Evolutionary conservation across 2,113 vertebrate species (phyloP).

Genomic region (Periophthalmus modestus): DNA sequence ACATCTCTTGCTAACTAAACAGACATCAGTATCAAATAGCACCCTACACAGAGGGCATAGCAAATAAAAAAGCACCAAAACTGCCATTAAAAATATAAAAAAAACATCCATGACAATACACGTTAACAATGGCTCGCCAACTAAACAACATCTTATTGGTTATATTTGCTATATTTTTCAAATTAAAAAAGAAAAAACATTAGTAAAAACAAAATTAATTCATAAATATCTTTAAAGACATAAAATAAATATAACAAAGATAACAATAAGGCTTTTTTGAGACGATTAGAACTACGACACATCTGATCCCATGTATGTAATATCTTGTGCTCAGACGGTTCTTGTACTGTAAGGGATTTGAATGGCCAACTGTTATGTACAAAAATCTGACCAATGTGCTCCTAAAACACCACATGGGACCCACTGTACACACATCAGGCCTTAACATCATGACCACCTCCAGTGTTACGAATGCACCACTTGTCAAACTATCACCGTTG

Average conservation of each 20-base stretch:
- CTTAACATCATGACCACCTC: not conserved
- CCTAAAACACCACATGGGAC: slow-evolving; percentile 52
- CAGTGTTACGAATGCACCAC: not conserved
- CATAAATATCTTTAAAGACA: slow-evolving; percentile 68
- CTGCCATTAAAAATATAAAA: slow-evolving; percentile 53
- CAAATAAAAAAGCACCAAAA: slow-evolving; percentile 71
- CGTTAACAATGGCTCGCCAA: slow-evolving; percentile 70
- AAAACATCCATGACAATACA: slow-evolving; percentile 61
- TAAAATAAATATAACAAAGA: slow-evolving; percentile 72
- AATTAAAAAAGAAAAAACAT: slow-evolving; percentile 60
- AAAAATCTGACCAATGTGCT: slow-evolving; percentile 64
- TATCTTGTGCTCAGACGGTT: slow-evolving; percentile 72
- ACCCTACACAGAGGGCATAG: slow-evolving; percentile 74
- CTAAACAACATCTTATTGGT: slow-evolving; percentile 66
- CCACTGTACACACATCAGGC: slow-evolving; percentile 22
- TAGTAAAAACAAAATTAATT: slow-evolving; percentile 73
- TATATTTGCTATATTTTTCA: slow-evolving; percentile 68
- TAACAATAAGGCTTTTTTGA: slow-evolving; percentile 78
- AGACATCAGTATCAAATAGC: slow-evolving; percentile 78
- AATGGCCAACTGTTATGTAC: slow-evolving; percentile 69
- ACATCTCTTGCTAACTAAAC: slow-evolving; percentile 71
- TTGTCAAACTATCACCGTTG: not conserved
- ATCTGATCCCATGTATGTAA: slow-evolving; percentile 68
- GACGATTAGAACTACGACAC: slow-evolving; percentile 71
- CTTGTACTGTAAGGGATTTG: slow-evolving; percentile 65